Evolutionary conservation across 2,797 vertebrate species (phyloP).

Genomic region (Eospalax fontanierii): DNA sequence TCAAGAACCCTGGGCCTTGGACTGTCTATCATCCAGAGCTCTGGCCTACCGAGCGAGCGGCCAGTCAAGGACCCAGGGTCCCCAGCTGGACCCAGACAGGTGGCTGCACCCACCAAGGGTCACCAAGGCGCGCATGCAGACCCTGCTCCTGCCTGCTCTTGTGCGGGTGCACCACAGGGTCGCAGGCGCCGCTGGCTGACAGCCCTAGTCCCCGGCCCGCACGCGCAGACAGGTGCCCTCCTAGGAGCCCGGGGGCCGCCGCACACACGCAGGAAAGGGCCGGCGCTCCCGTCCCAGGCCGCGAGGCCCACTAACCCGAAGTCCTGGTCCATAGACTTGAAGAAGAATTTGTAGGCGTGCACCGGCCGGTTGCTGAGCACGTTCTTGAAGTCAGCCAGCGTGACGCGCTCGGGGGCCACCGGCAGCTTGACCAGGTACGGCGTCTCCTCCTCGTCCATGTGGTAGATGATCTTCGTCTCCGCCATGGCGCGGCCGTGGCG

Average conservation of each 20-base stretch:
- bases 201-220: not conserved
- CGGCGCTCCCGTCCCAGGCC: slow-evolving; percentile 2
- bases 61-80: not conserved
- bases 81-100: not conserved
- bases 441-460: slow-evolving; percentile 99
- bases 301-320: slow-evolving; percentile 94
- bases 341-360: slow-evolving; percentile 99
- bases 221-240: slow-evolving; percentile 49
- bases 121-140: not conserved
- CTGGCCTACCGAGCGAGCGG: not conserved
- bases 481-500: slow-evolving; percentile 92
- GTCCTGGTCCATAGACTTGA: slow-evolving; percentile 99
- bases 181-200: not conserved
- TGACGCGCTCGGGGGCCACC: slow-evolving; percentile 97
- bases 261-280: not conserved
- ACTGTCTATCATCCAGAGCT: not conserved
- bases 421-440: slow-evolving; percentile 98
- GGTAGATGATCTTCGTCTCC: slow-evolving; percentile 99
- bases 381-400: slow-evolving; percentile 98
- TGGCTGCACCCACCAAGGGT: not conserved
- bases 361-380: slow-evolving; percentile 98
- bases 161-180: not conserved
- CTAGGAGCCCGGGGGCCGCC: not conserved
- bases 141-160: not conserved
- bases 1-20: not conserved